Conservation (phyloP, 2,888 invertebrate species). For the Empis stercorea region DNA sequence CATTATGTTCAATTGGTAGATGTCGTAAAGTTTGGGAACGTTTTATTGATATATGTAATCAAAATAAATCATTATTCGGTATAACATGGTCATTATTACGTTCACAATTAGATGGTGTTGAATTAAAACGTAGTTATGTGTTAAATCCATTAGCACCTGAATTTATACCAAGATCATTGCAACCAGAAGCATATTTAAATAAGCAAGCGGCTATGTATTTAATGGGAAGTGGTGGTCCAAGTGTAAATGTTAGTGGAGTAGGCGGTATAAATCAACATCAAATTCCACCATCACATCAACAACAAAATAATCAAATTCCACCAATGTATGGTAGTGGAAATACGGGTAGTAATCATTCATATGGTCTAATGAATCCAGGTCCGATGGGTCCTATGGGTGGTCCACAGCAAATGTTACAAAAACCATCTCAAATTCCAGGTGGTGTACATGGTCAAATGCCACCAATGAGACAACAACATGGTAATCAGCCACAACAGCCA, state of each 20-base stretch:
- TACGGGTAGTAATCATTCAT: slow-evolving; percentile 17
- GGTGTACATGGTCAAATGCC: slow-evolving; percentile 20
- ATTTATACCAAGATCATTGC: slow-evolving; percentile 53
- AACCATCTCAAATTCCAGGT: slow-evolving; percentile 7
- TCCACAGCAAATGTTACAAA: slow-evolving; percentile 18
- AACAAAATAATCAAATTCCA: slow-evolving; percentile 15
- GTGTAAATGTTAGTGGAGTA: slow-evolving; percentile 15
- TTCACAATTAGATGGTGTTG: slow-evolving; percentile 57
- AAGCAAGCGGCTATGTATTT: slow-evolving; percentile 33
- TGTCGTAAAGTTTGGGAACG: slow-evolving; percentile 73
- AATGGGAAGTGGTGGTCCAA: slow-evolving; percentile 14
- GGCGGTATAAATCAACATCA: slow-evolving; percentile 15
- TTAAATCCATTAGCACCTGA: slow-evolving; percentile 74
- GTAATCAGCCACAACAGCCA: slow-evolving; percentile 14
- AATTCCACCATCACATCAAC: slow-evolving; percentile 23
- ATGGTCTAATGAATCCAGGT: slow-evolving; percentile 26
- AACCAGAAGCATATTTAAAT: slow-evolving; percentile 38
- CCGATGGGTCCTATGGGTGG: slow-evolving; percentile 15
- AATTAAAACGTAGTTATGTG: slow-evolving; percentile 59
- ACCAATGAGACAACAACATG: slow-evolving; percentile 16
- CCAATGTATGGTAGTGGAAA: slow-evolving; percentile 13
- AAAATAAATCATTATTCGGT: slow-evolving; percentile 57
- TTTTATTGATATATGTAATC: slow-evolving; percentile 57
- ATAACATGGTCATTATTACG: slow-evolving; percentile 55
- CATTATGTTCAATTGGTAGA: slow-evolving; percentile 64